Base-by-base conservation (phyloP, 1,140 invertebrate species). In the Tetramorium simillimum region DNA sequence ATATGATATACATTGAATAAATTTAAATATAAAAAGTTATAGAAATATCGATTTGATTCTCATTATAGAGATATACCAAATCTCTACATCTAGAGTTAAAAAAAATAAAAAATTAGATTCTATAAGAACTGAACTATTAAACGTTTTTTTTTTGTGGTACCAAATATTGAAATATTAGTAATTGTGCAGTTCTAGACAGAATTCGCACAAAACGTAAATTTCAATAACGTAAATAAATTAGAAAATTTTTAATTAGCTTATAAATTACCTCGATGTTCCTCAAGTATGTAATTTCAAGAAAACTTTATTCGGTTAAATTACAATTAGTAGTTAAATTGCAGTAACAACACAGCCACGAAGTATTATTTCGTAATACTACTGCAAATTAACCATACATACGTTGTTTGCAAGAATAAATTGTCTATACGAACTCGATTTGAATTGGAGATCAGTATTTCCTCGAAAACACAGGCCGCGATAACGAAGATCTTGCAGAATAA, bases 81-180 rank as follows among this genome's bases (percentile, higher is more conserved):
- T n/a, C 1, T 43, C 9, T 28, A 60, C 7, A 43, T 28, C 1
- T n/a, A 7, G 10, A 77, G 46, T 40, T 24, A 28, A 18, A 21
- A 5, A 33, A 33, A 33, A 28, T 33, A 33, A 24, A 14, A 9
- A 37, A 56, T 53, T 6, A 51, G 5, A 14, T 37, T 14, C 37
- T 75, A 21, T 7, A 40, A 75, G 40, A 75, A 14, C 6, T 7
- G 3, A 53, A 49, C 28, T 49, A 73, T 73, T 73, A 73, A 70
- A 49, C 7, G 10, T 49, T 49, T 40, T 24, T 24, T 33, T 58
- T 43, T 7, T 43, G 40, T 43, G 7, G 2, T 10, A 10, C 7
- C 6, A 43, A 43, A 43, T 40, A 33, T 33, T 33, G 33, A 33
- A 33, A 3, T 3, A 33, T 33, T 33, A 33, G 4, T 33, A 33